phyloP scores from a whole-genome alignment of 2,797 vertebrate species.

The Poecilia wingei region DNA sequence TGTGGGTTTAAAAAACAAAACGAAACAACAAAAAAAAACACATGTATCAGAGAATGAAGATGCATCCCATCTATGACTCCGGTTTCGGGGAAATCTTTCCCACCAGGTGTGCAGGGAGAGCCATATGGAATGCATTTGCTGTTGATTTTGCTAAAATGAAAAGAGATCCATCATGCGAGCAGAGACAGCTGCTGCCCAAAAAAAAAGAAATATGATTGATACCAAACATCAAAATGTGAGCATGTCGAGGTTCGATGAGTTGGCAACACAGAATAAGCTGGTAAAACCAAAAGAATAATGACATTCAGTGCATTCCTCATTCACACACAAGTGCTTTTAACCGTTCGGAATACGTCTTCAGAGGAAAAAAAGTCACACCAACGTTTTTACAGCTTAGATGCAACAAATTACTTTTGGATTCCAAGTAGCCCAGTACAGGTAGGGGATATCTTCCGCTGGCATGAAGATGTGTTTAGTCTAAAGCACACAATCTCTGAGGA shows the following conservation, averaged over 20 bases:
- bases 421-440: conserved; percentile 49
- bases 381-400: conserved; percentile 38
- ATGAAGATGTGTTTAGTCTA: conserved; percentile 55
- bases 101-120: conserved; percentile 39
- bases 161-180: conserved; percentile 28
- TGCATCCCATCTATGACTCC: conserved; percentile 2
- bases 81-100: conserved; percentile 8
- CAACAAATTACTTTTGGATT: conserved; percentile 34
- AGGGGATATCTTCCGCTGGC: conserved; percentile 46
- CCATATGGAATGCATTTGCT: conserved; percentile 29
- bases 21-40: background rate
- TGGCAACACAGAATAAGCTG: conserved; percentile 30
- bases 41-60: conserved; percentile 1
- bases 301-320: conserved; percentile 39
- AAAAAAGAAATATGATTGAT: conserved; percentile 33
- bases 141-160: conserved; percentile 31
- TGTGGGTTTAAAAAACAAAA: background rate
- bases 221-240: conserved; percentile 28
- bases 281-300: background rate
- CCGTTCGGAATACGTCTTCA: conserved; percentile 23
- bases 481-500: conserved; percentile 34
- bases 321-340: conserved; percentile 41
- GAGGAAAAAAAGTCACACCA: background rate
- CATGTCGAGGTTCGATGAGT: conserved; percentile 28
- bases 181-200: conserved; percentile 32